Evolutionary conservation across 2,113 vertebrate species (phyloP), one percentile per base, ranked within the genome.

Genomic region (Tenrec ecaudatus): DNA sequence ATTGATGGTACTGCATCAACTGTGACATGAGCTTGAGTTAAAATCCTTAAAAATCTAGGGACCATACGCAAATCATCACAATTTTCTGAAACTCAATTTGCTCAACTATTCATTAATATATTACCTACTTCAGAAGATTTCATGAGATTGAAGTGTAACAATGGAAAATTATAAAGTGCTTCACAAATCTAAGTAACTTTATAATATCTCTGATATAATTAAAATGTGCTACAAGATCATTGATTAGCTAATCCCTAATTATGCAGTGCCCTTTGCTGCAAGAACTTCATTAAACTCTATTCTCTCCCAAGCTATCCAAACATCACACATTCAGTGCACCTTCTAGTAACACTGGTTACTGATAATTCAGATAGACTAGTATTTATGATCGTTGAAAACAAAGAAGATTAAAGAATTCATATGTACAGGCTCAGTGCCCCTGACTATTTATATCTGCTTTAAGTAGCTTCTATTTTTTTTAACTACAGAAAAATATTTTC

Each of bases 401-500:
- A 20, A 38, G 11, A 87, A 14, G 53, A 73, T 27, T 81, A 81
- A 90, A 90, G 66, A 89, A 83, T 40, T 40, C 40, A 91, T 58
- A 4, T 12, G 58, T 81, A 81, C 31, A 10, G 16, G 6, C 6
- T 6, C 77, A 81, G 19, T 53, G 43, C 22, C 10, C 57, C 86
- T 89, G 40, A 82, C 86, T 43, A 19, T 33, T 75, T 82, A 1
- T 43, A 20, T 78, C 82, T 64, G 19, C 9, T 76, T 84, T 82
- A 66, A 60, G 6, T 83, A 79, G 14, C 22, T 71, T 73, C 20
- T 5, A 86, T 91, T 90, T 82, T 69, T 82, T 58, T 86, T 19
- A 90, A 86, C 23, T 86, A 78, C 2, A 78, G 66, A 87, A 96
- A 91, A 88, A 79, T 90, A 29, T 69, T 87, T 82, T 22, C 76